Base-by-base conservation (phyloP, 1,140 invertebrate genomes). In the Teleogryllus occipitalis region DNA sequence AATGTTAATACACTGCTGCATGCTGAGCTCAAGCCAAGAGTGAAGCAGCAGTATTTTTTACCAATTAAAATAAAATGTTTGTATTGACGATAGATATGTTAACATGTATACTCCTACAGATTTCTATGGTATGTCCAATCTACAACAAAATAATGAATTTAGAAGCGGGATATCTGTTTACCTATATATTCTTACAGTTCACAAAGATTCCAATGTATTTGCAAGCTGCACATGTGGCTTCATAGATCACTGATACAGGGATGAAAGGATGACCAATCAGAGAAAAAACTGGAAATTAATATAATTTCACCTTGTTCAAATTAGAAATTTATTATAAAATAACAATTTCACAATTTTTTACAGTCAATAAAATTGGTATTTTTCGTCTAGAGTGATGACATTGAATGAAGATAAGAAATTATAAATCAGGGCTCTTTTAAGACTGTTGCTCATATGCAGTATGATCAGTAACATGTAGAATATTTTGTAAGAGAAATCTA, bases 381-480 rank as follows among this genome's bases (percentile, higher is more conserved):
- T 39, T 65, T 65, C 54, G 18, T 65, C 10, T 65, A 65, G 10
- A 65, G 27, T 3, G 54, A 18, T 65, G 54, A 65, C 54, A 65
- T 65, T 65, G 18, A 65, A 65, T 39, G 7, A 65, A 65, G 54
- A 14, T 65, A 65, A 3, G 54, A 65, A 65, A 65, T 65, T 65
- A 65, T 18, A 65, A 39, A 65, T 65, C 54, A 65, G 54, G 54
- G 54, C 54, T 65, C 10, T 65, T 14, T 65, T 65, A 65, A 65
- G 54, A 65, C 54, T 65, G 54, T 65, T 10, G 54, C 18, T 65
- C 54, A 65, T 65, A 65, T 18, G 54, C 54, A 65, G 54, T 18
- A 65, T 65, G 54, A 65, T 65, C 54, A 65, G 54, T 65, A 65
- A 65, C 54, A 65, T 14, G 54, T 65, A 65, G 54, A 65, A 65